phyloP scores from a whole-genome alignment of 1,140 invertebrate genomes.

The Caenorhabditis briggsae region DNA sequence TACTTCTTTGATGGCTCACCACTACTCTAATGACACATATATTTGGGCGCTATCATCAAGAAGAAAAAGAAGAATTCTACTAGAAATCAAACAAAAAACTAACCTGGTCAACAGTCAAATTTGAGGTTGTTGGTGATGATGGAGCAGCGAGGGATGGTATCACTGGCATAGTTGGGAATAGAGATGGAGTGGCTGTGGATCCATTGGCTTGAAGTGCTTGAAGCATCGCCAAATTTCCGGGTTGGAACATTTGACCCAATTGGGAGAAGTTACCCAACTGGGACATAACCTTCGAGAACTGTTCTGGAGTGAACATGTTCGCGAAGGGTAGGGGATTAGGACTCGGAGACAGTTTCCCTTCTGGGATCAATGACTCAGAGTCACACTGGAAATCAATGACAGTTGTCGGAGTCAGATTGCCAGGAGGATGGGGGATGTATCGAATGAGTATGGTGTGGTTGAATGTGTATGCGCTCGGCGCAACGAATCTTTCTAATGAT shows the following conservation, averaged over 20 bases:
- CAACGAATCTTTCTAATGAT: slow-evolving; percentile 55
- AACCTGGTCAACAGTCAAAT: slow-evolving; percentile 59
- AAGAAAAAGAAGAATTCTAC: slow-evolving; percentile 4
- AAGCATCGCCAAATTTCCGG: slow-evolving; percentile 32
- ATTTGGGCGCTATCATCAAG: background rate
- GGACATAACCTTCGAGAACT: slow-evolving; percentile 49
- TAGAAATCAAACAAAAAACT: slow-evolving; percentile 46
- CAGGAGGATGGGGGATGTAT: slow-evolving; percentile 9
- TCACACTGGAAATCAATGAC: background rate
- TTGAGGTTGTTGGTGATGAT: slow-evolving; percentile 59
- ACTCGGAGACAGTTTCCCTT: background rate
- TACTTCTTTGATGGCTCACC: slow-evolving; percentile 41
- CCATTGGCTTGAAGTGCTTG: slow-evolving; percentile 49
- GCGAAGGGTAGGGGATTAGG: slow-evolving; percentile 2
- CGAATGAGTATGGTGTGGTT: slow-evolving; percentile 41
- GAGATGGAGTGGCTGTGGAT: slow-evolving; percentile 13
- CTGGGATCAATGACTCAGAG: background rate
- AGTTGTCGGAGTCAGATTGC: too few relatives aligned
- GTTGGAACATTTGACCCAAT: slow-evolving; percentile 45
- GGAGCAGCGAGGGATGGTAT: slow-evolving; percentile 37
- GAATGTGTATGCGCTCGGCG: slow-evolving; percentile 45
- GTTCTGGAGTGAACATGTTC: slow-evolving; percentile 61
- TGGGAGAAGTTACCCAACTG: slow-evolving; percentile 44
- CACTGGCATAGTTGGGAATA: slow-evolving; percentile 50
- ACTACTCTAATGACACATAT: slow-evolving; percentile 36